A percentile compares a stretch with the other conserved stretches of the same genome.
These are phyloP conservation scores for Pitta sordida DNA, from an alignment of 2,113 vertebrate genomes.

Conservation along the genomic window DNA sequence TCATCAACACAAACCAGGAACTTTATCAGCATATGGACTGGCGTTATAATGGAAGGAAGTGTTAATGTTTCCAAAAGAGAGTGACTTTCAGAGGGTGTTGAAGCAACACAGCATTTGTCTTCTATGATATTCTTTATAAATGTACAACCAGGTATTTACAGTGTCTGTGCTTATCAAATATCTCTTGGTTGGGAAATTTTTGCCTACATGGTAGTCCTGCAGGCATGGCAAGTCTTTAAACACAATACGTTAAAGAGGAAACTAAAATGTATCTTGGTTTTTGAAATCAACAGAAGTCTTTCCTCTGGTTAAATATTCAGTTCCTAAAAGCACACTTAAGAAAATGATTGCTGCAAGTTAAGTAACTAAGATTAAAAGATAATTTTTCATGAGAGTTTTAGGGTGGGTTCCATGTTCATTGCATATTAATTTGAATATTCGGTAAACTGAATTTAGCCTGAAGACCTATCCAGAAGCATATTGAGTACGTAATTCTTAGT, in stretches of 20 bases:
- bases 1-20: neutral
- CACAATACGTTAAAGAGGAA: neutral
- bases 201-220: neutral
- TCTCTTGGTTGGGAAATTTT: neutral
- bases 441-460: conserved; percentile 22
- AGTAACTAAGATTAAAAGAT: neutral
- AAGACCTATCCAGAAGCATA: conserved; percentile 2
- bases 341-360: neutral
- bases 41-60: neutral
- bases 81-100: neutral
- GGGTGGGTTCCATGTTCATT: neutral
- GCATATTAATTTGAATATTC: neutral
- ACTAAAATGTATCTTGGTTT: neutral
- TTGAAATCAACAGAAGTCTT: neutral
- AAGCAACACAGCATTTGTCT: neutral
- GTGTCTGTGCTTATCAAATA: neutral
- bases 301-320: neutral
- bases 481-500: conserved; percentile 1
- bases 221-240: neutral
- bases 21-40: neutral
- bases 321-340: neutral
- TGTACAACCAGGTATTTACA: neutral
- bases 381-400: neutral
- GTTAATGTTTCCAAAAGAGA: neutral
- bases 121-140: neutral